phyloP scores from a whole-genome alignment of 2,888 invertebrate species.

The Autographa pulchrina region DNA sequence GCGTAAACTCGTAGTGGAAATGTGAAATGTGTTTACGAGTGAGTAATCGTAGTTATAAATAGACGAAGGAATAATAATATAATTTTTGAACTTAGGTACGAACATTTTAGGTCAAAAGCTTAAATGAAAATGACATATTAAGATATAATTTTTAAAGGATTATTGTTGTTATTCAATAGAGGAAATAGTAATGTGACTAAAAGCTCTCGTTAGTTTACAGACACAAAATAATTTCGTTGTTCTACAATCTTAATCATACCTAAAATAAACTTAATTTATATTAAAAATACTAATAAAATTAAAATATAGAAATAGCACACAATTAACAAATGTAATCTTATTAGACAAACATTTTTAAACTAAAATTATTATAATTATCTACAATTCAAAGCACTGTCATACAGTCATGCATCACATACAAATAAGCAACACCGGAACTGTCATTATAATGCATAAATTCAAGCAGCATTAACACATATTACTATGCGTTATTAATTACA shows the following conservation, averaged over 20 bases:
- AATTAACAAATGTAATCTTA: no score
- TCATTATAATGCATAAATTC: conserved; percentile 35
- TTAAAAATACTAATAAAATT: no score
- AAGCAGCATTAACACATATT: conserved; percentile 43
- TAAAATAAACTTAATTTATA: no score
- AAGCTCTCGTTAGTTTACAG: no score
- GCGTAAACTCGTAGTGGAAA: conserved; percentile 18
- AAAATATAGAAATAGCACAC: no score
- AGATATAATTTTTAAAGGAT: neutral
- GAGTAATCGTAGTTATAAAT: conserved; percentile 2
- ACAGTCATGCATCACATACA: conserved; percentile 23
- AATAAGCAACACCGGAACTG: conserved; percentile 49
- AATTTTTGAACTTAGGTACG: no score
- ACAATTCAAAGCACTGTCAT: neutral
- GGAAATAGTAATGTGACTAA: no score
- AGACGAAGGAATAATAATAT: no score
- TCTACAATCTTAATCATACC: no score
- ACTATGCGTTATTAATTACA: conserved; percentile 40
- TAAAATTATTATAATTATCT: neutral
- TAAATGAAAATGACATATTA: neutral
- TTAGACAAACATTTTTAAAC: neutral
- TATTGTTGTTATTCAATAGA: no score
- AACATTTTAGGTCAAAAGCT: neutral
- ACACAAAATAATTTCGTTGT: no score
- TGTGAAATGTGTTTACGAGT: conserved; percentile 28